phyloP scores from a whole-genome alignment of 1,140 invertebrate species.

The Choristoneura fumiferana region DNA sequence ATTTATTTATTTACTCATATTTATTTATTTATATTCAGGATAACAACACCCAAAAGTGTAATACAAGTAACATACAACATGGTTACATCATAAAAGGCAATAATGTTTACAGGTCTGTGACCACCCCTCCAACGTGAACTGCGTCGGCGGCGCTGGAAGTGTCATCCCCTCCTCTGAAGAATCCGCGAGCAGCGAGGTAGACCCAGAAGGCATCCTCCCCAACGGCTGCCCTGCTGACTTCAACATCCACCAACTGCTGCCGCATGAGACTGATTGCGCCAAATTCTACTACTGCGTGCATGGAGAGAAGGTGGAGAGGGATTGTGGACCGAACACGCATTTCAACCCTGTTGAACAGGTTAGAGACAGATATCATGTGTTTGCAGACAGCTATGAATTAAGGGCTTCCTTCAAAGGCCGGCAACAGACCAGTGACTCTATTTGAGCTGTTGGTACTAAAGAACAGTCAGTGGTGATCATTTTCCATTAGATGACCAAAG shows the following conservation, averaged over 20 bases:
- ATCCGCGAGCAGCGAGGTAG: neutral
- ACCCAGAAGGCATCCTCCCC: neutral
- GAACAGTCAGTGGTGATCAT: too few species aligned
- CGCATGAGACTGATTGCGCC: conserved; percentile 22
- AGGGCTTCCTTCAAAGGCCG: too few species aligned
- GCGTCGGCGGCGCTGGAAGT: neutral
- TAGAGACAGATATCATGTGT: neutral
- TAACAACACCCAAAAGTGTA: too few species aligned
- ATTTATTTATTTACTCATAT: too few species aligned
- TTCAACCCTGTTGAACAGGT: conserved; percentile 19
- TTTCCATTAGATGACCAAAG: too few species aligned
- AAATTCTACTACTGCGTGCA: conserved; percentile 32
- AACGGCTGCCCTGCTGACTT: conserved; percentile 30
- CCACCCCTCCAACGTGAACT: neutral
- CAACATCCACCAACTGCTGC: conserved; percentile 21
- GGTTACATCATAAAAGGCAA: too few species aligned
- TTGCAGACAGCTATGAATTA: too few species aligned
- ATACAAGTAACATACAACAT: too few species aligned
- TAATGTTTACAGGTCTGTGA: conserved; percentile 31
- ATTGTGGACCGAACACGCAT: conserved; percentile 19
- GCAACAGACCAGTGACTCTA: too few species aligned
- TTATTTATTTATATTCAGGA: too few species aligned
- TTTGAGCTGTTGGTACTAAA: too few species aligned
- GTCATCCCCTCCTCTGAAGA: neutral
- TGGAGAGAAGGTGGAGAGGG: conserved; percentile 22